phyloP scores from a whole-genome alignment of 2,888 invertebrate species.

The Sabatieria punctata region DNA sequence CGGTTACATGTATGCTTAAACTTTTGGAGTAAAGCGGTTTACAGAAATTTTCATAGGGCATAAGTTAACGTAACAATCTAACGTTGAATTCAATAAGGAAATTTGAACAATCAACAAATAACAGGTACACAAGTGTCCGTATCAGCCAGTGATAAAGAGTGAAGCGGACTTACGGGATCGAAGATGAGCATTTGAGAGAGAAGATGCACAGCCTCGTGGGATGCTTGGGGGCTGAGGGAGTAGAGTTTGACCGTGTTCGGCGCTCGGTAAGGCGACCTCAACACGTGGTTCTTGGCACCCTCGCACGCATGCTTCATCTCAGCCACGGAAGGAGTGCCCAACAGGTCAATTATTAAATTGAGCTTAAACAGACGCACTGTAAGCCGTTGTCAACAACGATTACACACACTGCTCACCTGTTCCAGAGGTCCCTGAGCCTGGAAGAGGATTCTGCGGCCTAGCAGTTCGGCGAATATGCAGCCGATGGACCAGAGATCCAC shows the following conservation, averaged over 20 bases:
- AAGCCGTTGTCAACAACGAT: not conserved
- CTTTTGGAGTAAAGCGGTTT: too few relatives aligned
- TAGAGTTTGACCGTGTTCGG: constrained; percentile 49
- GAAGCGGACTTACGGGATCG: constrained; percentile 59
- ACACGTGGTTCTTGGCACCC: constrained; percentile 76
- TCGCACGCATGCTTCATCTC: constrained; percentile 96
- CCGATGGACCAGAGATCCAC: constrained; percentile 99
- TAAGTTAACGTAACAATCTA: too few relatives aligned
- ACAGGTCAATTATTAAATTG: constrained; percentile 87
- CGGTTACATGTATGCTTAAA: too few relatives aligned
- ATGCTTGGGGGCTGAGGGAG: constrained; percentile 75
- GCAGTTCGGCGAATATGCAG: constrained; percentile 93
- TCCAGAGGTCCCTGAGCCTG: constrained; percentile 95
- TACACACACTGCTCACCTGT: constrained; percentile 44
- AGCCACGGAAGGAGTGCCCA: constrained; percentile 83
- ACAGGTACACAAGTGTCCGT: too few relatives aligned
- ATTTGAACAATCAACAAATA: too few relatives aligned
- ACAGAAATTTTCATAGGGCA: too few relatives aligned
- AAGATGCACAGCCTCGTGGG: constrained; percentile 92
- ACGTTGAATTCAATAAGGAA: too few relatives aligned
- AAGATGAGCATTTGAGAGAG: constrained; percentile 93
- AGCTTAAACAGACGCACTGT: constrained; percentile 42
- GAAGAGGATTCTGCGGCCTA: constrained; percentile 85
- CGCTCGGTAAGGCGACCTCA: constrained; percentile 66
- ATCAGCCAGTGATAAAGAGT: too few relatives aligned